phyloP scores from a whole-genome alignment of 1,140 invertebrate species.

The Halotydeus destructor region DNA sequence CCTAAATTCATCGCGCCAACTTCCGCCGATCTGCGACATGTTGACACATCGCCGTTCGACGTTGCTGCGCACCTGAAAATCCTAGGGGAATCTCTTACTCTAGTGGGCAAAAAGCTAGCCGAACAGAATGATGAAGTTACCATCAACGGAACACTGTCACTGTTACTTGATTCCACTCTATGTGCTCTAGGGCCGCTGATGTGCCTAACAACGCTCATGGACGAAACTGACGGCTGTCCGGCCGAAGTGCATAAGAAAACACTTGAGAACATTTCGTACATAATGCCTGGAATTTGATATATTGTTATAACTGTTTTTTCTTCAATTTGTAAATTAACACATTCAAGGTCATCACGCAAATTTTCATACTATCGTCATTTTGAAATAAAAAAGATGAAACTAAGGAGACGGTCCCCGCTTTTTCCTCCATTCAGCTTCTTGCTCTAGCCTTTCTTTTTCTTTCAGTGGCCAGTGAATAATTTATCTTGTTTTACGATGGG shows the following conservation, averaged over 20 bases:
- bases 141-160: conserved; percentile 76
- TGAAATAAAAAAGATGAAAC: too few species aligned
- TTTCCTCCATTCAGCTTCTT: too few species aligned
- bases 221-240: conserved; percentile 46
- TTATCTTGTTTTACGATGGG: too few species aligned
- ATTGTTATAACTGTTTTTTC: too few species aligned
- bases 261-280: conserved; percentile 83
- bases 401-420: too few species aligned
- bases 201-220: conserved; percentile 62
- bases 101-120: conserved; percentile 73
- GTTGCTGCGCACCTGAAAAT: conserved; percentile 78
- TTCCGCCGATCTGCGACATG: background rate
- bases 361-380: too few species aligned
- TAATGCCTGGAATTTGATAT: conserved; percentile 87
- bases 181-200: conserved; percentile 73
- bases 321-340: too few species aligned
- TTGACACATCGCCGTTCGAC: conserved; percentile 60
- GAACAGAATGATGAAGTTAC: conserved; percentile 85
- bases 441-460: too few species aligned
- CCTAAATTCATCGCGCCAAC: background rate
- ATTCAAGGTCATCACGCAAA: too few species aligned
- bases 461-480: too few species aligned
- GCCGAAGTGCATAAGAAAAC: conserved; percentile 45
- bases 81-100: conserved; percentile 72
- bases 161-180: conserved; percentile 79